Evolutionary conservation across 2,797 vertebrate species (phyloP).

Genomic region (Mormyrops attenuatus): DNA sequence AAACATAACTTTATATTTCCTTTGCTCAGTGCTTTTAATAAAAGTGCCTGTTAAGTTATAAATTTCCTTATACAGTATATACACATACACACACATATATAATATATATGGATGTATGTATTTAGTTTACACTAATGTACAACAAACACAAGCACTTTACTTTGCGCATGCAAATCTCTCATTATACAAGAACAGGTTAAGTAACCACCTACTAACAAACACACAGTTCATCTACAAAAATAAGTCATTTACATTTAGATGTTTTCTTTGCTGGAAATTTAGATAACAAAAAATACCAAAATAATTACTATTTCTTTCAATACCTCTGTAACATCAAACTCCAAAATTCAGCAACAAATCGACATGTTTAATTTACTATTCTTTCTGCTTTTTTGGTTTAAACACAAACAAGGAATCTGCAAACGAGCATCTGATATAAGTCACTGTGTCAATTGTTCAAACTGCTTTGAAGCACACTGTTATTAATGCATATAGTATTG

Average conservation of each 20-base stretch:
- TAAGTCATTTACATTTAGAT: constrained; percentile 11
- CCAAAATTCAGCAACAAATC: constrained; percentile 9
- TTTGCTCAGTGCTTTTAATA: constrained; percentile 7
- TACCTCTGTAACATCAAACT: not conserved
- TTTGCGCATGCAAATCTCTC: constrained; percentile 4
- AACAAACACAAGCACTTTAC: not conserved
- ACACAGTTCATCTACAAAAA: constrained; percentile 13
- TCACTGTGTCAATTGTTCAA: constrained; percentile 9
- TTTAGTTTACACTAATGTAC: not conserved
- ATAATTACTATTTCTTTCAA: not conserved
- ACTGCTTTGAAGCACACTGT: not conserved
- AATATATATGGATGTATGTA: constrained; percentile 4
- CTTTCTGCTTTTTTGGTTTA: not conserved
- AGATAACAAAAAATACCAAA: constrained; percentile 14
- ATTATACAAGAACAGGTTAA: not conserved
- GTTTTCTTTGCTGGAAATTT: constrained; percentile 5
- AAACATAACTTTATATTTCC: not conserved
- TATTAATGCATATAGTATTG: not conserved
- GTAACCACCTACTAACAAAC: not conserved
- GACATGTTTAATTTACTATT: not conserved
- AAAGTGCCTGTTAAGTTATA: not conserved
- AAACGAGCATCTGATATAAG: constrained; percentile 2
- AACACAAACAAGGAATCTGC: not conserved
- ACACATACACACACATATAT: not conserved
- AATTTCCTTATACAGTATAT: constrained; percentile 10